Conservation (phyloP, 2,888 invertebrate species). For the Agriotes lineatus region DNA sequence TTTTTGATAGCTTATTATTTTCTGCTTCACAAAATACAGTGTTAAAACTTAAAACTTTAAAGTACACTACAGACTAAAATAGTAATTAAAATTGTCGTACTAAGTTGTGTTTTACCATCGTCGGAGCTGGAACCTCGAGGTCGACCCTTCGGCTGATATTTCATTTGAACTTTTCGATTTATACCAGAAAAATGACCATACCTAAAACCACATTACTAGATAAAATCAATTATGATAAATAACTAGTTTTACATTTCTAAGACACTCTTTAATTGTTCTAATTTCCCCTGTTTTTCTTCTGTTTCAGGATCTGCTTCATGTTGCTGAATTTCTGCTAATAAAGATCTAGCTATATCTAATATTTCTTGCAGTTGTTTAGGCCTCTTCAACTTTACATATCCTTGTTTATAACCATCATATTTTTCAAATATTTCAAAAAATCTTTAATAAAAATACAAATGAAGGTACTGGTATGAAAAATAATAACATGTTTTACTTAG, state of each 20-base stretch:
- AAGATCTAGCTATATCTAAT: slow-evolving; percentile 92
- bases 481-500: slow-evolving; percentile 79
- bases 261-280: slow-evolving; percentile 97
- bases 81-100: slow-evolving; percentile 55
- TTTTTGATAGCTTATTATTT: no score
- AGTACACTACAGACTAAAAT: slow-evolving; percentile 37
- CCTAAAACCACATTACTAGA: slow-evolving; percentile 69
- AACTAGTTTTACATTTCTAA: slow-evolving; percentile 90
- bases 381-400: slow-evolving; percentile 96
- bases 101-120: slow-evolving; percentile 80
- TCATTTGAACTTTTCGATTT: slow-evolving; percentile 99
- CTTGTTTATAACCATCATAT: slow-evolving; percentile 94
- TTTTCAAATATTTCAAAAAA: slow-evolving; percentile 99
- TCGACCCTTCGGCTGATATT: slow-evolving; percentile 96
- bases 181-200: slow-evolving; percentile 99
- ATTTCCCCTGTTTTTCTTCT: slow-evolving; percentile 96
- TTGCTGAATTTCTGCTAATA: slow-evolving; percentile 91
- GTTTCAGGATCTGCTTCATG: slow-evolving; percentile 91
- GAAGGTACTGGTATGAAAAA: not conserved
- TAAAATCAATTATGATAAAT: slow-evolving; percentile 17
- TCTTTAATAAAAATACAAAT: slow-evolving; percentile 66
- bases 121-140: slow-evolving; percentile 93
- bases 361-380: slow-evolving; percentile 98
- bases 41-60: no score
- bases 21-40: no score